These are phyloP conservation scores for Dissostichus mawsoni DNA, from an alignment of 2,113 vertebrate genomes.

Conservation along the genomic window DNA sequence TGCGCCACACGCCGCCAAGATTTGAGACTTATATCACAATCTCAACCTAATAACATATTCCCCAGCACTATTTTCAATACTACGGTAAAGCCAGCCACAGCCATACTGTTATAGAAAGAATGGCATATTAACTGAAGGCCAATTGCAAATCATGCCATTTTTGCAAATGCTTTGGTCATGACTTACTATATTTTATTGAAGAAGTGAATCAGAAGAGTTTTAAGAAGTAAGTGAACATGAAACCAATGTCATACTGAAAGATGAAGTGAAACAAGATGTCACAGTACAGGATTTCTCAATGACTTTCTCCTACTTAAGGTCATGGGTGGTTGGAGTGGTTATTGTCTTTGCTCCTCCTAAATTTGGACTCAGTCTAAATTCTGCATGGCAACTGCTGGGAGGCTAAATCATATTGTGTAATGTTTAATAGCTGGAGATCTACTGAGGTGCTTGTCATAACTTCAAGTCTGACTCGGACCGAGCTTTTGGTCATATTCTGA, in stretches of 20 bases:
- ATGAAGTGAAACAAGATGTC: neutral
- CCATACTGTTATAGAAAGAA: too few relatives aligned
- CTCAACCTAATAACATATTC: too few relatives aligned
- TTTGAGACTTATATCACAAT: too few relatives aligned
- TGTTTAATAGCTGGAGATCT: slow-evolving; percentile 17
- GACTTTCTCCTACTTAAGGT: neutral
- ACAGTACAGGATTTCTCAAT: neutral
- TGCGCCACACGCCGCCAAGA: too few relatives aligned
- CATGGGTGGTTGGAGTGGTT: neutral
- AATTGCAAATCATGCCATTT: too few relatives aligned
- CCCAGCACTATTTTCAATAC: too few relatives aligned
- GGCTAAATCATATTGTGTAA: slow-evolving; percentile 54
- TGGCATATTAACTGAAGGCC: too few relatives aligned
- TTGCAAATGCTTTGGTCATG: too few relatives aligned
- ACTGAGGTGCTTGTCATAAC: neutral
- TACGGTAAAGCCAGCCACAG: too few relatives aligned
- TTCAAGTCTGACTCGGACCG: neutral
- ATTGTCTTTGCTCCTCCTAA: slow-evolving; percentile 38
- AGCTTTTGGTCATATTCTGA: neutral
- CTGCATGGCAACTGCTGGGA: slow-evolving; percentile 28
- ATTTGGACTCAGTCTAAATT: neutral
- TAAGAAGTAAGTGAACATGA: neutral
- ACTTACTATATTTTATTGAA: too few relatives aligned
- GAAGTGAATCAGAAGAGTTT: too few relatives aligned
- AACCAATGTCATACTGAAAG: neutral